Evolutionary conservation across 1,140 invertebrate genomes (phyloP).

Genomic region (Hydropsyche tenuis): DNA sequence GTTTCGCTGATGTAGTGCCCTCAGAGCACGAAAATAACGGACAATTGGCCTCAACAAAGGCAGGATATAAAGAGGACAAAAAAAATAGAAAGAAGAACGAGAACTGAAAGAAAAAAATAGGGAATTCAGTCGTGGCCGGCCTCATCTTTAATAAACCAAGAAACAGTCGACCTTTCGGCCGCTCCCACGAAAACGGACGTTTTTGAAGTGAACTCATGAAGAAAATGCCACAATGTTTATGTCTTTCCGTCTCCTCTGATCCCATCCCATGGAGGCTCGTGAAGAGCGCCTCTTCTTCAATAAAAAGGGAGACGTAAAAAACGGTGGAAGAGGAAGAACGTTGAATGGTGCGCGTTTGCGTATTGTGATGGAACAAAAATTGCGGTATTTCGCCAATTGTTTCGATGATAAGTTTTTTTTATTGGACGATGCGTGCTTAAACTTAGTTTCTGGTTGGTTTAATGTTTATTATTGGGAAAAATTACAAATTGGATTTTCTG

Average conservation of each 20-base stretch:
- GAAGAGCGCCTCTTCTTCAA: too few species aligned
- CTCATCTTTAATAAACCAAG: constrained; percentile 27
- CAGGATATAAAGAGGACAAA: background rate
- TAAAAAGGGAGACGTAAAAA: too few species aligned
- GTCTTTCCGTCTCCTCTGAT: background rate
- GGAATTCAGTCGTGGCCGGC: background rate
- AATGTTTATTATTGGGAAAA: too few species aligned
- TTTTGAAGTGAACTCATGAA: constrained; percentile 25
- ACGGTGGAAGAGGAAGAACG: too few species aligned
- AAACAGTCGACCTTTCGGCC: constrained; percentile 24
- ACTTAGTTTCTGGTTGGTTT: too few species aligned
- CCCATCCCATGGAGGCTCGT: too few species aligned
- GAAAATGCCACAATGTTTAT: constrained; percentile 27
- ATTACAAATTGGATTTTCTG: too few species aligned
- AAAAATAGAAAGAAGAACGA: background rate
- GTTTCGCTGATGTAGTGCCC: constrained; percentile 16
- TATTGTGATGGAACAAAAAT: too few species aligned
- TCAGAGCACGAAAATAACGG: background rate
- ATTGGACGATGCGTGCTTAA: too few species aligned
- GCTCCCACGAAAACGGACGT: background rate
- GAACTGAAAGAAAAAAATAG: background rate
- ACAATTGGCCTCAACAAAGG: constrained; percentile 10
- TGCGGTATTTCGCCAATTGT: too few species aligned
- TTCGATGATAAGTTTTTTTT: too few species aligned
- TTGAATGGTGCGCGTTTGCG: too few species aligned